These are phyloP conservation scores for Erythrocercus mccallii DNA, from an alignment of 2,113 vertebrate species.

Conservation along the genomic window DNA sequence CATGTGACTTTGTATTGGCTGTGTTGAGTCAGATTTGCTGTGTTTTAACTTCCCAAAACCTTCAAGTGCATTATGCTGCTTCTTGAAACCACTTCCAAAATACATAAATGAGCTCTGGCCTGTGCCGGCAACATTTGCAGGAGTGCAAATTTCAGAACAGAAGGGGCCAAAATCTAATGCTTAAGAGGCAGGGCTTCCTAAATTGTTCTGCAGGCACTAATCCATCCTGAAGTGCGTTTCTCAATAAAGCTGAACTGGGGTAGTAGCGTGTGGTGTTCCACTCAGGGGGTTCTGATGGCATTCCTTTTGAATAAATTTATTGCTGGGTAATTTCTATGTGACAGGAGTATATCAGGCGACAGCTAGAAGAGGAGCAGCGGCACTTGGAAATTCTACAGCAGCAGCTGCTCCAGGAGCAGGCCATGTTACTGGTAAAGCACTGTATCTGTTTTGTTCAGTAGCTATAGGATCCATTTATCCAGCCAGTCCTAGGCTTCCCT, in stretches of 20 bases:
- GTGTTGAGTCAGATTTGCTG: slow-evolving; percentile 63
- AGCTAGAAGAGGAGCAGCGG: slow-evolving; percentile 98
- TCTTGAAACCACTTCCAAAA: slow-evolving; percentile 62
- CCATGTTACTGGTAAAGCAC: slow-evolving; percentile 94
- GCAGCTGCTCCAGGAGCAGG: slow-evolving; percentile 99
- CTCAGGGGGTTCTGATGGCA: slow-evolving; percentile 59
- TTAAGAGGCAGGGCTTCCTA: slow-evolving; percentile 41
- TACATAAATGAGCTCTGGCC: background rate
- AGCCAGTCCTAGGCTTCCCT: slow-evolving; percentile 48
- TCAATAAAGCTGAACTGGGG: slow-evolving; percentile 43
- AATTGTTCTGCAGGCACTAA: slow-evolving; percentile 42
- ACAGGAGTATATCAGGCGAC: slow-evolving; percentile 98
- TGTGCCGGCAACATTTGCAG: background rate
- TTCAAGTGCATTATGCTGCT: slow-evolving; percentile 64
- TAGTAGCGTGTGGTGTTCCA: slow-evolving; percentile 50
- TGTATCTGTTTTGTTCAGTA: slow-evolving; percentile 69
- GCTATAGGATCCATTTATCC: slow-evolving; percentile 48
- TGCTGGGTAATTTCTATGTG: slow-evolving; percentile 79
- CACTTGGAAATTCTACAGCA: slow-evolving; percentile 98
- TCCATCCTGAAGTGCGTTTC: slow-evolving; percentile 21
- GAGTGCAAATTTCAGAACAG: slow-evolving; percentile 20
- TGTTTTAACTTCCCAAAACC: slow-evolving; percentile 67
- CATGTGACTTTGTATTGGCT: slow-evolving; percentile 71
- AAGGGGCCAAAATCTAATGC: background rate
- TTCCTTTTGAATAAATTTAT: slow-evolving; percentile 73